A percentile compares a stretch with the other conserved stretches of the same genome.
These are phyloP conservation scores for Stegodyphus mimosarum DNA, from an alignment of 1,140 invertebrate genomes.

Conservation along the genomic window DNA sequence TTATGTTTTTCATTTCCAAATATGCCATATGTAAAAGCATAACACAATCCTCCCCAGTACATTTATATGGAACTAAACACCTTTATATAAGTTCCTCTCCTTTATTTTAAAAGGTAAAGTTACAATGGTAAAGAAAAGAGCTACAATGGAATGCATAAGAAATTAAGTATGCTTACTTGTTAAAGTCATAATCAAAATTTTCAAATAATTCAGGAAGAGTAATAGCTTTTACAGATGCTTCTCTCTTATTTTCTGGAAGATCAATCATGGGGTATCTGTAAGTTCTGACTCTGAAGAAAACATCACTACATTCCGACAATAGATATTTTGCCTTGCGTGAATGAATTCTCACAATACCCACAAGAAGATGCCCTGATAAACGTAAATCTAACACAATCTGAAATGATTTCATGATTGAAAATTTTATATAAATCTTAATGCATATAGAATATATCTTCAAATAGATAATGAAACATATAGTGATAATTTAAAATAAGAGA, in stretches of 20 bases:
- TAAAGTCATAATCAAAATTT: background rate
- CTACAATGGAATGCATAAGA: no score
- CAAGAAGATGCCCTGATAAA: constrained; percentile 97
- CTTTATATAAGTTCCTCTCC: no score
- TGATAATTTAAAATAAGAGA: constrained; percentile 63
- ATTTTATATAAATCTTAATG: background rate
- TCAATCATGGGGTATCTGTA: constrained; percentile 98
- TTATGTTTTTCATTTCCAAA: no score
- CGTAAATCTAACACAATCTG: constrained; percentile 72
- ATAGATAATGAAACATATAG: constrained; percentile 71
- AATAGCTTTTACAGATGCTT: constrained; percentile 68
- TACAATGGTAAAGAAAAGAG: no score
- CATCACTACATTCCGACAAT: constrained; percentile 99
- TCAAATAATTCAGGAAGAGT: constrained; percentile 65
- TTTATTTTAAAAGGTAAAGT: no score
- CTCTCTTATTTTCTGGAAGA: constrained; percentile 93
- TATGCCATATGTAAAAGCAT: no score
- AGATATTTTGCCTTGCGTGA: constrained; percentile 98
- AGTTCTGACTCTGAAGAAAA: constrained; percentile 99
- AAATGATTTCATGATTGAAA: background rate
- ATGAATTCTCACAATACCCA: constrained; percentile 98
- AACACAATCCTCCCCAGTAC: no score
- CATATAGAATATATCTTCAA: constrained; percentile 88
- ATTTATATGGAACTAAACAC: no score
- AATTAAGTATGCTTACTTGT: no score